Base-by-base conservation (phyloP, 2,113 vertebrate genomes). In the Mobula hypostoma region DNA sequence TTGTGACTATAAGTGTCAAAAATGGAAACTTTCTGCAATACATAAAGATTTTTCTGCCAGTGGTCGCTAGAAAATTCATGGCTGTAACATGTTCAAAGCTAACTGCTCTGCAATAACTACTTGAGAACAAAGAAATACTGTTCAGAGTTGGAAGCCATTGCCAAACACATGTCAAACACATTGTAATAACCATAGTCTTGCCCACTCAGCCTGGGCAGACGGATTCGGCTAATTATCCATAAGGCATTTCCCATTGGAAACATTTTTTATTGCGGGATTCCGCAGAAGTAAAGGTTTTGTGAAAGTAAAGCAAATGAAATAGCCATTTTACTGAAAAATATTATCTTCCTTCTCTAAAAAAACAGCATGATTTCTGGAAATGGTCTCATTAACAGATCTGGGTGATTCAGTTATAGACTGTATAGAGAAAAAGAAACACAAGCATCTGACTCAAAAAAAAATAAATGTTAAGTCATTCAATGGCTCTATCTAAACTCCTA, bases 141-240 rank as follows among this genome's bases (percentile, higher is more conserved):
- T 93, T 93, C 21, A 74, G 36, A 74, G 40, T 40, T 76, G 91
- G 70, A 76, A 74, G 8, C 32, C 68, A 40, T 29, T 72, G 70
- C 91, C 66, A 93, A 93, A 93, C 91, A 93, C 70, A 93, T 93
- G 91, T 93, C 91, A 93, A 56, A 48, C 91, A 93, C 61, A 93
- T 93, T 93, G 91, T 74, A 74, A 56, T 76, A 74, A 93, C 32
- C 40, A 48, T 74, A 24, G 21, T 74, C 56, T 93, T 29, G 91
- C 40, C 91, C 66, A 48, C 15, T 48, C 36, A 74, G 9, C 21
- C 66, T 74, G 40, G 40, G 68, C 4, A 7, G 14, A 48, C 91
- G 24, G 91, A 76, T 93, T 74, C 91, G 70, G 91, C 91, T 93
- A 93, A 93, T 93, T 93, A 93, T 74, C 91, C 68, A 48, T 56